Evolutionary conservation across 2,797 vertebrate species (phyloP).

Genomic region (Coregonus suidteri): DNA sequence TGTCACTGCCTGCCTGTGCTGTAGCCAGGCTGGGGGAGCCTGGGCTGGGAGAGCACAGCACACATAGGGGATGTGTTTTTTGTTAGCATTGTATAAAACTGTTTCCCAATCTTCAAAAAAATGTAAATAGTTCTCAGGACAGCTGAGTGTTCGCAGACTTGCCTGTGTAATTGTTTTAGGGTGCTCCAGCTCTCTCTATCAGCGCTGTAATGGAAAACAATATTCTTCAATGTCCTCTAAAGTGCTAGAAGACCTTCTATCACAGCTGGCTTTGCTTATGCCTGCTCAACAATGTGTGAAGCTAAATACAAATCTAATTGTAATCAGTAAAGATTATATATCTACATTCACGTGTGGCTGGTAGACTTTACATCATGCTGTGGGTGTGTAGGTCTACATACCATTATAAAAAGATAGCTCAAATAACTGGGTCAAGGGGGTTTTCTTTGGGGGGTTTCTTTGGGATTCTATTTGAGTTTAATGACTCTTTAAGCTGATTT

Average conservation of each 20-base stretch:
- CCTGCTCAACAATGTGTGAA: slow-evolving; percentile 16
- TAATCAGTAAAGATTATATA: slow-evolving; percentile 15
- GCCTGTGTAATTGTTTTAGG: slow-evolving; percentile 44
- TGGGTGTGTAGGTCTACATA: background rate
- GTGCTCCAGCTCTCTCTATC: slow-evolving; percentile 35
- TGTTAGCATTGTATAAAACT: slow-evolving; percentile 42
- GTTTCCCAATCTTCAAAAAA: slow-evolving; percentile 30
- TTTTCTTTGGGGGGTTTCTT: background rate
- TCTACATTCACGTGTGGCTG: slow-evolving; percentile 3
- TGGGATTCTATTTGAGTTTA: background rate
- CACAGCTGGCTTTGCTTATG: slow-evolving; percentile 17
- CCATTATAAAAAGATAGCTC: background rate
- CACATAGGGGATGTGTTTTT: slow-evolving; percentile 44
- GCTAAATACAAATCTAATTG: slow-evolving; percentile 14
- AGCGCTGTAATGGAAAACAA: slow-evolving; percentile 29
- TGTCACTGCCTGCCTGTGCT: slow-evolving; percentile 8
- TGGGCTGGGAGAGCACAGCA: slow-evolving; percentile 11
- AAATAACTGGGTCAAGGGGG: background rate
- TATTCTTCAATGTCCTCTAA: slow-evolving; percentile 23
- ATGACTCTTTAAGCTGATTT: background rate
- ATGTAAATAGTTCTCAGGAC: slow-evolving; percentile 47
- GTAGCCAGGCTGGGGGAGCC: slow-evolving; percentile 12
- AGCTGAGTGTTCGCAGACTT: slow-evolving; percentile 56
- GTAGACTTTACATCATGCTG: background rate
- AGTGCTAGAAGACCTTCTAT: slow-evolving; percentile 2